Evolutionary conservation across 1,140 invertebrate genomes (phyloP), one percentile per base, ranked within the genome.

Genomic region (Calycopis cecrops): DNA sequence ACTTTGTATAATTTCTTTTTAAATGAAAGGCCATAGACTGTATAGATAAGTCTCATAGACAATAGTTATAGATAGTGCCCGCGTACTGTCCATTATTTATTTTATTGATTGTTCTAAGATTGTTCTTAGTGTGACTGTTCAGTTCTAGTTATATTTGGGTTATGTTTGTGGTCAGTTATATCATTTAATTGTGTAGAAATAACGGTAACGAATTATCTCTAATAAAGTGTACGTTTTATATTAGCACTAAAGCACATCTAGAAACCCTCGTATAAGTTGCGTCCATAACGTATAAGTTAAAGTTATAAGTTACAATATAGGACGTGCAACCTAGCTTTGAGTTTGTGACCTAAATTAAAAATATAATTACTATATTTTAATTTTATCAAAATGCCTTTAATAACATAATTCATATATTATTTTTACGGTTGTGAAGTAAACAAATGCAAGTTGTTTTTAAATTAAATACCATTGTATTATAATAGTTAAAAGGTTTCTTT

Each of bases 151-250:
- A 61, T 59, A 59, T 44, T 48, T 62, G 55, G 58, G 60, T 49
- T 64, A 57, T 67, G 65, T 57, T 57, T 63, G 65, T 59, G 56
- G 57, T 55, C 50, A 56, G 51, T 57, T 55, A 49, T 55, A 34
- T 51, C 14, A n/a, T 48, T 53, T 57, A 47, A 33, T 55, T 49
- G 35, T 60, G 44, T 28, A 28, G 21, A 28, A 28, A 28, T 28
- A 28, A 28, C 21, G 21, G 21, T 28, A 28, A 28, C 21, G 21
- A 28, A 28, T 44, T 44, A 16, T 44, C 40, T 14, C 40, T 44
- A 44, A 9, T 44, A 14, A 44, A 16, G 14, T 44, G 40, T 44
- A 14, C 12, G 38, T 40, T 40, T 40, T 40, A 12, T 44, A 9
- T 44, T 16, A 44, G 40, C 40, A 44, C 40, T 11, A 11, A 40